A percentile compares a stretch with the other conserved stretches of the same genome.
These are phyloP conservation scores for Sesia bembeciformis DNA, from an alignment of 2,888 invertebrate genomes.

Conservation along the genomic window DNA sequence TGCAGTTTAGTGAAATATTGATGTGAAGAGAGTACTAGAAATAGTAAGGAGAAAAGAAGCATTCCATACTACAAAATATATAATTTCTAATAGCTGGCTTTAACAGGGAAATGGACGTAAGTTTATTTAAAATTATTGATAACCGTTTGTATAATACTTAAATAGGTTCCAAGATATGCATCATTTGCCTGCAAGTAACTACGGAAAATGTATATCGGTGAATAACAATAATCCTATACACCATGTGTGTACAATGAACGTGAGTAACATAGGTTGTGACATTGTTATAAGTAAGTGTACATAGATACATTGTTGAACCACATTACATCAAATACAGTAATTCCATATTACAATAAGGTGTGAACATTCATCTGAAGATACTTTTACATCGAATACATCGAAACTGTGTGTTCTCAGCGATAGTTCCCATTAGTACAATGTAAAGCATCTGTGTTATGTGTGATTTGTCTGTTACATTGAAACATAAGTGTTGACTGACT, in stretches of 20 bases:
- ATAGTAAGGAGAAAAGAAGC: conserved; percentile 70
- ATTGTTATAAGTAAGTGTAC: conserved; percentile 7
- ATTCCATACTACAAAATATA: conserved; percentile 70
- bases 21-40: conserved; percentile 67
- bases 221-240: conserved; percentile 21
- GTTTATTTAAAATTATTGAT: conserved; percentile 32
- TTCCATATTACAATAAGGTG: conserved; percentile 20
- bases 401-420: conserved; percentile 29
- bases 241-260: conserved; percentile 36
- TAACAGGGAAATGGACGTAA: conserved; percentile 74
- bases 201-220: conserved; percentile 24
- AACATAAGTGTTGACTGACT: conserved; percentile 62
- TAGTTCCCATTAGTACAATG: conserved; percentile 27
- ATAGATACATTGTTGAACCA: neutral
- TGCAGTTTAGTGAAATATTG: conserved; percentile 69
- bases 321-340: conserved; percentile 1
- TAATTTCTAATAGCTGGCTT: conserved; percentile 68
- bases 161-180: conserved; percentile 24
- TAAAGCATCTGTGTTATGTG: conserved; percentile 49
- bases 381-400: conserved; percentile 30
- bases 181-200: conserved; percentile 34
- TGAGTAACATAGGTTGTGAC: conserved; percentile 19
- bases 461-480: conserved; percentile 48
- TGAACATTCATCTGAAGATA: conserved; percentile 22
- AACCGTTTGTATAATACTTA: conserved; percentile 31